A percentile compares a stretch with the other conserved stretches of the same genome.
Evolutionary conservation across 2,888 invertebrate genomes (phyloP).

Genomic region (Kuschelorhynchus macadamiae): DNA sequence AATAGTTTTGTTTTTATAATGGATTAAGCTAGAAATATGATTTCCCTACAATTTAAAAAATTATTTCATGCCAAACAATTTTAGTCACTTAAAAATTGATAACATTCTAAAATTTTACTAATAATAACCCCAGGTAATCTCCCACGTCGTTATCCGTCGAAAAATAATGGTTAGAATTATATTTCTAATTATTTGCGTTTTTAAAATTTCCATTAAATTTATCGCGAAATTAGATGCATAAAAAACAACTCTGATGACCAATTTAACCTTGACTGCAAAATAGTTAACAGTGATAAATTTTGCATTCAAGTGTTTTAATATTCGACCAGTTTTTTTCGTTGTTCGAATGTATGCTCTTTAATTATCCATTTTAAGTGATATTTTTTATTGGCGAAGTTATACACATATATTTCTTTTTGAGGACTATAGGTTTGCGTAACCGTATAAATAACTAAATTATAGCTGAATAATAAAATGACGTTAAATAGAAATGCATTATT

Average conservation of each 20-base stretch:
- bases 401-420: too few relatives aligned
- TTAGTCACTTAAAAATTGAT: too few relatives aligned
- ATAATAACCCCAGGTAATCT: too few relatives aligned
- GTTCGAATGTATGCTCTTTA: neutral
- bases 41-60: too few relatives aligned
- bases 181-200: conserved; percentile 40
- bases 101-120: too few relatives aligned
- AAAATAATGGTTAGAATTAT: neutral
- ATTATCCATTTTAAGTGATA: neutral
- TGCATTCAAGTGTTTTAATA: conserved; percentile 32
- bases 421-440: too few relatives aligned
- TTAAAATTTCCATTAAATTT: conserved; percentile 48
- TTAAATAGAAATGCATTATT: too few relatives aligned
- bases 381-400: neutral
- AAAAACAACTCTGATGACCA: conserved; percentile 46
- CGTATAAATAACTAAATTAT: too few relatives aligned
- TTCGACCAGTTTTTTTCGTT: conserved; percentile 6
- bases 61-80: too few relatives aligned
- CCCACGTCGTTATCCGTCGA: neutral
- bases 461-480: too few relatives aligned
- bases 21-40: too few relatives aligned
- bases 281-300: conserved; percentile 47
- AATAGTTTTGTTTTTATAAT: too few relatives aligned
- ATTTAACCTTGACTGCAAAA: conserved; percentile 47
- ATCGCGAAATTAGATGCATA: conserved; percentile 49